These are phyloP conservation scores for Pteropus alecto DNA, from an alignment of 2,113 vertebrate species.

Conservation along the genomic window DNA sequence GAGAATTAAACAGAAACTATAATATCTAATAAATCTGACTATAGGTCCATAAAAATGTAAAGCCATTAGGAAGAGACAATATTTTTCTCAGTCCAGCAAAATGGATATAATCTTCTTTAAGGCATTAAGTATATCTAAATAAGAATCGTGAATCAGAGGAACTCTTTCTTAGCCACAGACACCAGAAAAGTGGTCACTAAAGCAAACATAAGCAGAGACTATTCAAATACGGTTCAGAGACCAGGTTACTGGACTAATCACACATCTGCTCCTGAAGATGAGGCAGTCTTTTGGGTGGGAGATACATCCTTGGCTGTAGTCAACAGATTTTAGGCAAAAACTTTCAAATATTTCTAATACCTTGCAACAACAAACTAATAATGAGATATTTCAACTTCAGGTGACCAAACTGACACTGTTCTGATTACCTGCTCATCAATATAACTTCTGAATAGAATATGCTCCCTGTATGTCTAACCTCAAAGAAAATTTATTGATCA, in stretches of 20 bases:
- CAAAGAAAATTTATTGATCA: background rate
- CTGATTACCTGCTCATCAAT: background rate
- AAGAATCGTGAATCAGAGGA: background rate
- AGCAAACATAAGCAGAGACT: background rate
- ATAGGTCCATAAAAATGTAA: background rate
- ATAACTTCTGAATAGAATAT: background rate
- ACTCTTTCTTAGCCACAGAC: background rate
- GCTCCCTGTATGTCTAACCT: fast-evolving
- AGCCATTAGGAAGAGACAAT: background rate
- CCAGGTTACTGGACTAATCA: background rate
- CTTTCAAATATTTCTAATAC: background rate
- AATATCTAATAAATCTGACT: background rate
- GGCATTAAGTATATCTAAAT: background rate
- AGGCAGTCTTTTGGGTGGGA: background rate
- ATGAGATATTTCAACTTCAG: background rate
- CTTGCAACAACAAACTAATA: background rate
- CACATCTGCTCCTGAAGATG: background rate
- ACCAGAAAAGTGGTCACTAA: background rate
- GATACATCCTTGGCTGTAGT: background rate
- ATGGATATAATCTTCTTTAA: background rate
- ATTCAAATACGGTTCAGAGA: background rate
- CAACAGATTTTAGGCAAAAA: background rate
- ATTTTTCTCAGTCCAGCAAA: background rate
- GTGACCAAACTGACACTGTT: background rate
- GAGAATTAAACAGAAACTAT: background rate